These are phyloP conservation scores for Marronus borbonicus DNA, from an alignment of 2,888 invertebrate genomes.

Conservation along the genomic window DNA sequence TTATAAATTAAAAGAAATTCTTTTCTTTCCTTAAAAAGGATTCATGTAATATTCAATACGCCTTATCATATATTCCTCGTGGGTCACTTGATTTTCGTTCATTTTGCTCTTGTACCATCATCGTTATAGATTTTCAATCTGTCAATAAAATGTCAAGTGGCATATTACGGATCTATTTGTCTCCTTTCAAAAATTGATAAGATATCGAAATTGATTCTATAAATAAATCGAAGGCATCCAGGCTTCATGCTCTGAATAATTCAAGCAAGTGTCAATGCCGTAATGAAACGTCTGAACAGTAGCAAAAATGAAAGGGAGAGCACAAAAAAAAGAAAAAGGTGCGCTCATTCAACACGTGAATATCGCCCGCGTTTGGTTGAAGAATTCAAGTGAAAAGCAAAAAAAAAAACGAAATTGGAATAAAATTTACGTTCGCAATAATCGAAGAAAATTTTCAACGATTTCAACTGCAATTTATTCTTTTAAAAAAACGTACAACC, in stretches of 20 bases:
- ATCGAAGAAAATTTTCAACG: no score
- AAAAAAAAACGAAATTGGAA: no score
- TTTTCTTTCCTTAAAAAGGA: no score
- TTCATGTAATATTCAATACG: no score
- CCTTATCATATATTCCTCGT: not conserved
- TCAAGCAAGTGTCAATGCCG: not conserved
- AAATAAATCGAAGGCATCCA: not conserved
- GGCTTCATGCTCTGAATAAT: not conserved
- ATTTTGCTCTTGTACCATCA: not conserved
- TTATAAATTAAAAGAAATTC: no score
- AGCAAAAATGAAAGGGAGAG: not conserved
- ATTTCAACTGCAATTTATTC: no score
- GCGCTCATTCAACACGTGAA: no score
- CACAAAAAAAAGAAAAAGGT: not conserved
- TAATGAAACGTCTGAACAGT: not conserved
- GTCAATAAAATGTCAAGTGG: slow-evolving; percentile 11
- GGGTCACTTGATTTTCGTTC: not conserved
- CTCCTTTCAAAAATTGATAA: slow-evolving; percentile 13
- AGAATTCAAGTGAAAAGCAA: no score
- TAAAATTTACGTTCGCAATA: no score
- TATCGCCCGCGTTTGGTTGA: no score
- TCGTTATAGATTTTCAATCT: slow-evolving; percentile 14
- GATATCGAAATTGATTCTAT: slow-evolving; percentile 1
- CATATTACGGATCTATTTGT: slow-evolving; percentile 6
- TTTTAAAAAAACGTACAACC: no score